Base-by-base conservation (phyloP, 2,888 invertebrate species). In the Acanthosepion esculentum region DNA sequence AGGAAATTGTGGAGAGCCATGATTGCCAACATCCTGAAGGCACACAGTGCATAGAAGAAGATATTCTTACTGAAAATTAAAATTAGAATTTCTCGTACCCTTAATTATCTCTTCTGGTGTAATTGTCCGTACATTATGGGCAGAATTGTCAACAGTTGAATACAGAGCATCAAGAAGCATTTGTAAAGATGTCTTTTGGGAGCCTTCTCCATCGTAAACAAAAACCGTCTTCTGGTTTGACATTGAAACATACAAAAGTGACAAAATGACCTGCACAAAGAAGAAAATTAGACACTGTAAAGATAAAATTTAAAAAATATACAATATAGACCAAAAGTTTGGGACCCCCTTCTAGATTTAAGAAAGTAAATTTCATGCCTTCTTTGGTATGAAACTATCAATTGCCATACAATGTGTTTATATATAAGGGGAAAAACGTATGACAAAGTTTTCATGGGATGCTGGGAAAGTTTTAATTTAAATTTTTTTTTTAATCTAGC, bases 191-290 rank as follows among this genome's bases (percentile, higher is more conserved):
- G 95, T 91, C 15, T 95, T 95, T 53, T 95, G 94, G 48, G 95
- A 95, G 6, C 96, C 96, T 94, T 95, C 94, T 4, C 96, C 96
- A 91, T 95, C 93, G 95, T 96, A 96, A 53, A 96, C 95, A 94
- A 95, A 95, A 10, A 96, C 94, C 20, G 53, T 94, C 92, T 59
- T 91, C 78, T 93, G 95, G 29, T 41, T 91, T 23, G 91, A 23
- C 41, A 91, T 48, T 26, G 92, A 50, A 7, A 18, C 29, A 48
- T 15, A 29, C 7, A 92, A 15, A 29, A 6, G 15, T 15, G 8
- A 92, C 6, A 92, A 92, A 41, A 7, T 29, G 33, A n/a, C 91
- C 92, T 41, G 7, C 23, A 92, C 48, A 48, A 48, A 26, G 48
- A 92, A 20, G 20, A 50, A n/a, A 94, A n/a, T 23, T 23, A 64